phyloP scores from a whole-genome alignment of 2,888 invertebrate genomes.

The Mesochorus sp. region DNA sequence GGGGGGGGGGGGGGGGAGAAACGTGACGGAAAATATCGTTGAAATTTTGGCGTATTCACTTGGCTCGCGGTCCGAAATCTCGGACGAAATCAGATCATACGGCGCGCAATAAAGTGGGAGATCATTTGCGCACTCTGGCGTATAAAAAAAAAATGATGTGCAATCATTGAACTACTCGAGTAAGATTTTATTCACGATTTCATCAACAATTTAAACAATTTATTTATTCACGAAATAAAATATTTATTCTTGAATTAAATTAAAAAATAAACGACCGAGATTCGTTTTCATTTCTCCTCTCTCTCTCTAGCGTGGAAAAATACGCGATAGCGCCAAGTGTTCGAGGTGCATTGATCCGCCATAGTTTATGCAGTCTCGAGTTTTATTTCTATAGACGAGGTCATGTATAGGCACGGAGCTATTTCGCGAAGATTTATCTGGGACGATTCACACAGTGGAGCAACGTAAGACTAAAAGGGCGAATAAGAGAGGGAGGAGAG shows the following conservation, averaged over 20 bases:
- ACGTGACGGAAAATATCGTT: constrained; percentile 26
- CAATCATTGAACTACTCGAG: too few relatives aligned
- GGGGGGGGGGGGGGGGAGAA: neutral
- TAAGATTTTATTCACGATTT: too few relatives aligned
- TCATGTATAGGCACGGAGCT: neutral
- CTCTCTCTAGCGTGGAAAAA: too few relatives aligned
- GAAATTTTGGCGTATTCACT: constrained; percentile 51
- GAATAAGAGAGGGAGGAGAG: constrained; percentile 8
- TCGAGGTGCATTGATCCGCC: neutral
- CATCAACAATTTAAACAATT: too few relatives aligned
- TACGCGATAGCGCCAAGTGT: too few relatives aligned
- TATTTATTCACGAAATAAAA: too few relatives aligned
- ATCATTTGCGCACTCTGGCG: too few relatives aligned
- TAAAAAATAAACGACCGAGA: too few relatives aligned
- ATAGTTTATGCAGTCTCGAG: neutral
- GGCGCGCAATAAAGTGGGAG: neutral
- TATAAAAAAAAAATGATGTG: neutral
- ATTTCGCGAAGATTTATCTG: constrained; percentile 34
- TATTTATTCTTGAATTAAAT: too few relatives aligned
- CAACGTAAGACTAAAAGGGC: neutral
- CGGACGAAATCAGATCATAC: constrained; percentile 12
- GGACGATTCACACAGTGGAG: constrained; percentile 30
- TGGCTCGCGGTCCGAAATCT: constrained; percentile 44
- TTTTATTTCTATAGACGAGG: neutral
- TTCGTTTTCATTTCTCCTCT: too few relatives aligned